Evolutionary conservation across 2,113 vertebrate species (phyloP), one percentile per base, ranked within the genome.

Genomic region (Dermatemys mawii): DNA sequence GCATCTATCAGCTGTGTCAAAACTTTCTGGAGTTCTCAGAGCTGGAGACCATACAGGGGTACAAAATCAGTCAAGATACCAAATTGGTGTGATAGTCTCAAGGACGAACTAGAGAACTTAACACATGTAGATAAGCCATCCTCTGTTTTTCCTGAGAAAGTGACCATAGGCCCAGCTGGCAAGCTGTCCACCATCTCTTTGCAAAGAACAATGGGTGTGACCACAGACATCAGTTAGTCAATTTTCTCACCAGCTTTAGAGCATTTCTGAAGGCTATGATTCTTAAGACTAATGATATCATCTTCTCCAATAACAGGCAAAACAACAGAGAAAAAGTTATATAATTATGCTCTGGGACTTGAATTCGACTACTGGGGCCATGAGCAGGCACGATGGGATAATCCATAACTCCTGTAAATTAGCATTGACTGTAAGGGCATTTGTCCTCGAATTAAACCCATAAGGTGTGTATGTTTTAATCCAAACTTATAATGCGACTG

Each of bases 21-120:
- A 41, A 70, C 21, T 41, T 41, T 26, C 14, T 53, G 81, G 27
- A 83, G 7, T 63, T 22, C 41, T 63, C 78, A 49, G 55, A 57
- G 26, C 51, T 75, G 50, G 48, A 48, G 51, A 24, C 11, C 73
- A 67, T 7, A 35, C 17, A 27, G 8, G 86, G 10, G 70, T 8
- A 81, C 8, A 16, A 88, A 78, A 32, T n/a, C 79, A 89, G 87
- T 3, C 35, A 70, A 87, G 44, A n/a, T 22, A 26, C 44, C 24
- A 75, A 75, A 75, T 21, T 3, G 8, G 60, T 26, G n/a, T 12
- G 41, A 75, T 75, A 22, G 13, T 22, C 22, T 44, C 22, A 44
- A 26, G 24, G 41, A 38, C 24, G 70, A 75, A 44, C 11, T 22
- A 44, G 22, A 75, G 32, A 80, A 29, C 1, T 3, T 0, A 0